These are phyloP conservation scores for Julus scandinavius DNA, from an alignment of 2,888 invertebrate species.

Conservation along the genomic window DNA sequence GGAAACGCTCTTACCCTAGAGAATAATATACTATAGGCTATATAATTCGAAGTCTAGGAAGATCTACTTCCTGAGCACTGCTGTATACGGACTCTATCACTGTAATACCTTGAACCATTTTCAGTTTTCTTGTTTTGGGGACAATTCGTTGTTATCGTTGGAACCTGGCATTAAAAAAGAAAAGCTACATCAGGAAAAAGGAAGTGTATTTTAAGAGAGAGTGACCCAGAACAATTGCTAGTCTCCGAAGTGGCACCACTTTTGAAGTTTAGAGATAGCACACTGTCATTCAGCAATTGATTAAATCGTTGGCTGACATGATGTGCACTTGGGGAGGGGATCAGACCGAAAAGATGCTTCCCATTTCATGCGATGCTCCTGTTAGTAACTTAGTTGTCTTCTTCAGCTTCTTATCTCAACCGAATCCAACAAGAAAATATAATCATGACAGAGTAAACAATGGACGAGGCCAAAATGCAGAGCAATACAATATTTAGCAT, in stretches of 20 bases:
- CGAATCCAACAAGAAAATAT: neutral
- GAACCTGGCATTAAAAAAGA: neutral
- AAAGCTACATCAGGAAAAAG: constrained; percentile 23
- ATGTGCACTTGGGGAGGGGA: constrained; percentile 18
- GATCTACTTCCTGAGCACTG: neutral
- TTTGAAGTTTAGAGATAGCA: constrained; percentile 36
- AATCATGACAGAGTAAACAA: neutral
- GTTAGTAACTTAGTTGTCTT: constrained; percentile 27
- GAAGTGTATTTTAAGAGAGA: constrained; percentile 31
- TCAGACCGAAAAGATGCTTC: neutral
- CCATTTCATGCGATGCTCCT: neutral
- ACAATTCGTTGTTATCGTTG: constrained; percentile 2
- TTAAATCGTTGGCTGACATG: constrained; percentile 39
- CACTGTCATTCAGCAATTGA: constrained; percentile 39
- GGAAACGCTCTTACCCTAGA: constrained; percentile 6
- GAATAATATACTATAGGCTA: constrained; percentile 32
- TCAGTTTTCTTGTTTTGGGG: neutral
- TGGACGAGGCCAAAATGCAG: neutral
- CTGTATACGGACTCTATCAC: neutral
- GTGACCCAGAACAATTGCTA: constrained; percentile 34
- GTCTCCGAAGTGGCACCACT: constrained; percentile 33
- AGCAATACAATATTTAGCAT: neutral
- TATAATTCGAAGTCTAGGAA: neutral
- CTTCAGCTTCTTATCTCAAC: neutral
- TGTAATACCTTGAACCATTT: neutral